These are phyloP conservation scores for Hydropsyche tenuis DNA, from an alignment of 1,140 invertebrate species.

Conservation along the genomic window DNA sequence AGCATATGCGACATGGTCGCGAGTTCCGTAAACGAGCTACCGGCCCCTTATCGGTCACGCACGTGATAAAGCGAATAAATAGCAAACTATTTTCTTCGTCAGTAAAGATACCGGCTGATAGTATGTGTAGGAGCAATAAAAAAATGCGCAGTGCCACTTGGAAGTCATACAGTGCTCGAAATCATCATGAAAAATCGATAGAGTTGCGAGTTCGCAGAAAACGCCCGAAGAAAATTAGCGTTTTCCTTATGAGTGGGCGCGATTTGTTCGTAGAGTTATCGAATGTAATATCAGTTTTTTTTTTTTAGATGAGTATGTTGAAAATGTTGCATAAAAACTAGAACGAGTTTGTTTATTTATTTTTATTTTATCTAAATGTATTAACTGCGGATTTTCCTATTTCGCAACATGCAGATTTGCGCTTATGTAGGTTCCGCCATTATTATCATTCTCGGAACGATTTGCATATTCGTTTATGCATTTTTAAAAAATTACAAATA, in stretches of 20 bases:
- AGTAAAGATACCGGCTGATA: slow-evolving; percentile 26
- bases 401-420: too few relatives aligned
- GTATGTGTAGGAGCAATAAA: slow-evolving; percentile 3
- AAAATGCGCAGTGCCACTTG: background rate
- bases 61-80: slow-evolving; percentile 30
- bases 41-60: slow-evolving; percentile 33
- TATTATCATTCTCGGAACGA: too few relatives aligned
- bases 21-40: slow-evolving; percentile 26
- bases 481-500: too few relatives aligned
- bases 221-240: background rate
- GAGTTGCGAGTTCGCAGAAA: too few relatives aligned
- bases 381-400: too few relatives aligned
- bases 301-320: background rate
- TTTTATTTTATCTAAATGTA: too few relatives aligned
- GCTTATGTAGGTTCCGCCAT: too few relatives aligned
- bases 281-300: background rate
- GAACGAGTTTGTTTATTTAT: too few relatives aligned
- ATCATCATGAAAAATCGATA: too few relatives aligned
- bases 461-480: too few relatives aligned
- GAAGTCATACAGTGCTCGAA: background rate
- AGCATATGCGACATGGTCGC: background rate
- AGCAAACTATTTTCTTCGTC: slow-evolving; percentile 28
- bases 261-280: background rate
- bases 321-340: too few relatives aligned
- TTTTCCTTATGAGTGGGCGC: background rate